Base-by-base conservation (phyloP, 2,113 vertebrate genomes). In the Solea senegalensis region DNA sequence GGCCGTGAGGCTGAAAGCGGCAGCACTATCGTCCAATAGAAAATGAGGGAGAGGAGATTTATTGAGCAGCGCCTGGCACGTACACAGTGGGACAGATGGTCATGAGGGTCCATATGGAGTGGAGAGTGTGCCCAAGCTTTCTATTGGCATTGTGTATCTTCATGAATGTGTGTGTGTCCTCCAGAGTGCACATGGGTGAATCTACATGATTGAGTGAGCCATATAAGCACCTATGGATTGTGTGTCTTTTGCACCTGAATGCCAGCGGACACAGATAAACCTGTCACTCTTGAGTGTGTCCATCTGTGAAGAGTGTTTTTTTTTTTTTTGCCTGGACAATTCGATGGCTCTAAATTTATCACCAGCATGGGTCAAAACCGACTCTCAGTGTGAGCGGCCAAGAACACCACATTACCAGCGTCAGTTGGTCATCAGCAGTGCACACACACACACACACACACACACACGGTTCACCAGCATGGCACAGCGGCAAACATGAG, bases 21-120 rank as follows among this genome's bases (percentile, higher is more conserved):
- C 77, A 71, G 45, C 52, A 5, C 66, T 67, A 14, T 45, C 49
- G 61, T 76, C 70, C 81, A 72, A 77, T 48, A 60, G 77, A 78
- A 58, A 76, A 54, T 55, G 28, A 71, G 69, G 41, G 64, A 65
- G 71, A 72, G 53, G 65, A 75, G 73, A 83, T 60, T 80, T 55
- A 76, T 48, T 7, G 60, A 82, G 73, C 55, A 51, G 78, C 21
- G 52, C 76, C 83, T 92, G 91, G 91, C 90, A 85, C 9, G 5
- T 15, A 44, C 60, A 61, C 62, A 76, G 57, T 51, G 53, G 78
- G 84, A 88, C 91, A 92, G 91, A 92, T 91, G 91, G 91, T 81
- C 66, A 1, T 26, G 81, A 88, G 80, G 69, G 86, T 81, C 91
- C 89, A 89, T 90, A 87, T 87, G 90, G 85, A 73, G 50, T 49